Conservation (phyloP, 2,888 invertebrate species). For the Desoria tigrina region DNA sequence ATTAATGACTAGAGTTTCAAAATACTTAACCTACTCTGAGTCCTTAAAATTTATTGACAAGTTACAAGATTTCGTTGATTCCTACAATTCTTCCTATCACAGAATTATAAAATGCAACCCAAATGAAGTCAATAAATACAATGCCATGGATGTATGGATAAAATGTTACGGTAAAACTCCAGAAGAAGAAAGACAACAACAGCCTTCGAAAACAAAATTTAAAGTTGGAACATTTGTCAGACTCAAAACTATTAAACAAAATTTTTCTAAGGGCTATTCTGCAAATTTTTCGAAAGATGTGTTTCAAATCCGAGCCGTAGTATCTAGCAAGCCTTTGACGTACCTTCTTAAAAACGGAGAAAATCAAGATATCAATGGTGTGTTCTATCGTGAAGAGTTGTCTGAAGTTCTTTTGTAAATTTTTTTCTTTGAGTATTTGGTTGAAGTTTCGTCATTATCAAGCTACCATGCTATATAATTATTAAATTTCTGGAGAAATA, state of each 20-base stretch:
- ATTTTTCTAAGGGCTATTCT: slow-evolving; percentile 18
- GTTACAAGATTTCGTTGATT: slow-evolving; percentile 23
- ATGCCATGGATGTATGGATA: slow-evolving; percentile 42
- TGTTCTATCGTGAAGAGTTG: slow-evolving; percentile 26
- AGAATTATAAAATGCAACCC: slow-evolving; percentile 24
- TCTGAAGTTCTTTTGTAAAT: slow-evolving; percentile 6
- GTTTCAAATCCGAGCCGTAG: slow-evolving; percentile 10
- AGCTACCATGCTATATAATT: no score
- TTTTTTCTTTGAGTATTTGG: no score
- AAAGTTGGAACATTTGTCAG: slow-evolving; percentile 26
- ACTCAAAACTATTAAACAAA: slow-evolving; percentile 12
- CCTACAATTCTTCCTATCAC: slow-evolving; percentile 26
- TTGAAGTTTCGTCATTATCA: no score
- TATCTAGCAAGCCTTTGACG: slow-evolving; percentile 20
- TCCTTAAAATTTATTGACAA: slow-evolving; percentile 22
- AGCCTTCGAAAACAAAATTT: slow-evolving; percentile 6
- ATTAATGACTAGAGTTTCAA: slow-evolving; percentile 9
- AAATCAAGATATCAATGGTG: slow-evolving; percentile 3
- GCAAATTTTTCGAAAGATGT: slow-evolving; percentile 1
- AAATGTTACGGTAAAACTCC: no score
- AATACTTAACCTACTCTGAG: slow-evolving; percentile 19
- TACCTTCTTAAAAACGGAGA: slow-evolving; percentile 15
- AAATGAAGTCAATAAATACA: slow-evolving; percentile 17
- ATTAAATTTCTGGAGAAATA: no score
- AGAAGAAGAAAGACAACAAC: not conserved